phyloP scores from a whole-genome alignment of 1,140 invertebrate genomes.

The Ectropis grisescens region DNA sequence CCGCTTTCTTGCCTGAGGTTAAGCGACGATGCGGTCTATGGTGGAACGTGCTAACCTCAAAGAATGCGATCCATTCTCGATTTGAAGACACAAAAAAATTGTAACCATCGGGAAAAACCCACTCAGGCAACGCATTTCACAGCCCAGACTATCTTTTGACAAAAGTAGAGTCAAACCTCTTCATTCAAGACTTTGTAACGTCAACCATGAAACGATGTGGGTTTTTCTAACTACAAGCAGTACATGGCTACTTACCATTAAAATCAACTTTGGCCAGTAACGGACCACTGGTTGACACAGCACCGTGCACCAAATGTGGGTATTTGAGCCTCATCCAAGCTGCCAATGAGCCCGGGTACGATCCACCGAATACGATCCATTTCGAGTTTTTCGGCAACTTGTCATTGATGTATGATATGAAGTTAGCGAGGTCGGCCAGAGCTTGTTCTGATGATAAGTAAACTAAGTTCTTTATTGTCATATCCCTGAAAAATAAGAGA shows the following conservation, averaged over 20 bases:
- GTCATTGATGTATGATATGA: constrained; percentile 79
- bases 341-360: constrained; percentile 91
- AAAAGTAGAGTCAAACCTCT: no score
- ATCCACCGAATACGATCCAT: constrained; percentile 94
- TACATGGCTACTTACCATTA: constrained; percentile 75
- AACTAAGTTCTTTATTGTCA: constrained; percentile 81
- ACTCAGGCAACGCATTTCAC: no score
- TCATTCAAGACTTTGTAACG: no score
- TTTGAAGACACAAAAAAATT: no score
- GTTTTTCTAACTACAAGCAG: no score
- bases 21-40: no score
- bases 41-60: no score
- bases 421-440: constrained; percentile 87
- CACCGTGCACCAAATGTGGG: constrained; percentile 87
- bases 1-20: no score
- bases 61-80: no score
- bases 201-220: no score
- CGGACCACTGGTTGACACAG: constrained; percentile 92
- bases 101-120: no score
- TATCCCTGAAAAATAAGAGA: constrained; percentile 73
- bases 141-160: no score
- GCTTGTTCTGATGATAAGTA: constrained; percentile 90
- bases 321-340: constrained; percentile 93
- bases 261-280: constrained; percentile 89
- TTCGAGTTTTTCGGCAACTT: constrained; percentile 76